These are phyloP conservation scores for Baccha elongata DNA, from an alignment of 2,888 invertebrate genomes.

Conservation along the genomic window DNA sequence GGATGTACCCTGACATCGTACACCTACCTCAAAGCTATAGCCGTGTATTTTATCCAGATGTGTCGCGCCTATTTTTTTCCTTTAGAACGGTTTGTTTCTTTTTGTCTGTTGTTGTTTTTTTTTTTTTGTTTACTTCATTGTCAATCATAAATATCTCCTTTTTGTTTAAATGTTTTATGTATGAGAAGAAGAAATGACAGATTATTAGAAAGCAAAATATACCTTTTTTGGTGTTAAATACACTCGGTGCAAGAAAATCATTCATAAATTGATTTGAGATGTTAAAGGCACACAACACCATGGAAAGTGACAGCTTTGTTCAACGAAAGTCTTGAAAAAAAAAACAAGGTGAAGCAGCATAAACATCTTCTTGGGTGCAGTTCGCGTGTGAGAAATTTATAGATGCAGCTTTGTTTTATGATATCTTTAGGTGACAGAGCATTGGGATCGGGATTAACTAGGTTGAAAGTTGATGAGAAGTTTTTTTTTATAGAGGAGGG, in stretches of 20 bases:
- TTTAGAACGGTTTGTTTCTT: neutral
- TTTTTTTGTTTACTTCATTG: constrained; percentile 23
- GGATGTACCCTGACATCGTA: neutral
- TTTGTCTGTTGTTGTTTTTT: constrained; percentile 8
- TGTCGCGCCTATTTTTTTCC: constrained; percentile 44
- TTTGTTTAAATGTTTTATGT: constrained; percentile 58
- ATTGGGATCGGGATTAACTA: too few relatives aligned
- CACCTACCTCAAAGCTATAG: neutral
- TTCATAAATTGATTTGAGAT: constrained; percentile 50
- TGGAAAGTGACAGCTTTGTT: constrained; percentile 66
- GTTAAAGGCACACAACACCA: constrained; percentile 7
- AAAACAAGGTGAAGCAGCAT: constrained; percentile 21
- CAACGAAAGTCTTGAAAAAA: constrained; percentile 59
- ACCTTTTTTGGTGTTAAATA: constrained; percentile 62
- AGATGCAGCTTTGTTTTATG: neutral
- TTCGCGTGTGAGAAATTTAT: constrained; percentile 32
- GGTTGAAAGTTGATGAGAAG: too few relatives aligned
- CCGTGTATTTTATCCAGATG: constrained; percentile 44
- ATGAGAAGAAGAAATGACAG: constrained; percentile 53
- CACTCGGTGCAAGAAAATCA: constrained; percentile 50
- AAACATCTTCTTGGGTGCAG: constrained; percentile 16
- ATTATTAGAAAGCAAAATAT: constrained; percentile 72
- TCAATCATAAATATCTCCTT: constrained; percentile 46
- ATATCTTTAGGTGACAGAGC: too few relatives aligned
- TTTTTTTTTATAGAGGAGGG: too few relatives aligned